Conservation (phyloP, 2,888 invertebrate species). For the Neuroscelio doddi region DNA sequence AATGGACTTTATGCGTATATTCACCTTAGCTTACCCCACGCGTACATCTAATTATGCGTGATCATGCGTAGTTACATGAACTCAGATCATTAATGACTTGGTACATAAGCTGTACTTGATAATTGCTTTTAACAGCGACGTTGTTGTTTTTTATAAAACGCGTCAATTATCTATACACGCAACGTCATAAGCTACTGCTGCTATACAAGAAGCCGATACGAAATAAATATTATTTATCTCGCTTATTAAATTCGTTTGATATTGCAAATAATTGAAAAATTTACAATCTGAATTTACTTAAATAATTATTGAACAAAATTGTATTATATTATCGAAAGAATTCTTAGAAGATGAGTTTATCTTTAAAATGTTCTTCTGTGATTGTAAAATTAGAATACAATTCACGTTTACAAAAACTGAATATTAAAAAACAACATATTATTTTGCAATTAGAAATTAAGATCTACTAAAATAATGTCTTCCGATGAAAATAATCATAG, state of each 20-base stretch:
- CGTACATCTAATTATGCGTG: constrained; percentile 44
- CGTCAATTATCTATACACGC: constrained; percentile 37
- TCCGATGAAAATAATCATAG: too few relatives aligned
- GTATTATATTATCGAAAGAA: too few relatives aligned
- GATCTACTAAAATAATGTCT: too few relatives aligned
- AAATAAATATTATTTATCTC: constrained; percentile 30
- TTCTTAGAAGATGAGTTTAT: too few relatives aligned
- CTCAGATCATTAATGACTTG: constrained; percentile 46
- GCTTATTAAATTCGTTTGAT: constrained; percentile 12
- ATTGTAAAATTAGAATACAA: too few relatives aligned
- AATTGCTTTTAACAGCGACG: constrained; percentile 36
- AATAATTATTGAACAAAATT: too few relatives aligned
- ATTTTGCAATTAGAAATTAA: too few relatives aligned
- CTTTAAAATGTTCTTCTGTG: too few relatives aligned
- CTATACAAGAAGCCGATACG: constrained; percentile 12
- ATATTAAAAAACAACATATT: too few relatives aligned
- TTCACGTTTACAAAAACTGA: too few relatives aligned
- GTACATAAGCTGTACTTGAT: constrained; percentile 39
- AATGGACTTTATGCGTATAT: constrained; percentile 42
- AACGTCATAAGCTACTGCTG: constrained; percentile 14
- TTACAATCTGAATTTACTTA: constrained; percentile 36
- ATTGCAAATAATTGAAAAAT: constrained; percentile 18
- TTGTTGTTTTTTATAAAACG: constrained; percentile 44
- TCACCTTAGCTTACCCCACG: constrained; percentile 39
- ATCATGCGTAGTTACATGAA: constrained; percentile 42